Evolutionary conservation across 2,113 vertebrate genomes (phyloP).

Genomic region (Hemicordylus capensis): DNA sequence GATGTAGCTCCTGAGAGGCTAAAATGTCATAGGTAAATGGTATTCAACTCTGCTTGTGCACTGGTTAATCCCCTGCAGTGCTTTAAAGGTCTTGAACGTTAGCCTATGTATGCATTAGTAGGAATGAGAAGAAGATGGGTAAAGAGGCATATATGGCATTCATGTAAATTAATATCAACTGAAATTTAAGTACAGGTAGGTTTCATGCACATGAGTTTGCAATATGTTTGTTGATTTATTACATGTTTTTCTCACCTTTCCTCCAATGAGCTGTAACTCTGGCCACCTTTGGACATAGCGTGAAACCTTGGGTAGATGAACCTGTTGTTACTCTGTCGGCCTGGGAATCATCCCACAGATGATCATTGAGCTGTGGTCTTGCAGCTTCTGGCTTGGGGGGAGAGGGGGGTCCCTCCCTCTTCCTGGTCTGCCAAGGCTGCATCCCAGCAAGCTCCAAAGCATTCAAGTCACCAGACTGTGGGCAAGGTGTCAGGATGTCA

Average conservation of each 20-base stretch:
- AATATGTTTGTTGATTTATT: background rate
- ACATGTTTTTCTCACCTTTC: background rate
- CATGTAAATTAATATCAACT: background rate
- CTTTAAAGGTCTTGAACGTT: slow-evolving; percentile 34
- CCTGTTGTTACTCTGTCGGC: no score
- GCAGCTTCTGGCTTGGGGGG: no score
- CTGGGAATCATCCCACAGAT: no score
- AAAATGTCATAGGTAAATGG: slow-evolving; percentile 45
- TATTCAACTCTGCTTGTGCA: slow-evolving; percentile 13
- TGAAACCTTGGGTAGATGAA: no score
- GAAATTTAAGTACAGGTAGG: background rate
- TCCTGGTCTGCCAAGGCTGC: no score
- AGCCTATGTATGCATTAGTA: background rate
- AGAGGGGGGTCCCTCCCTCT: no score
- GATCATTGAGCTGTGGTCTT: no score
- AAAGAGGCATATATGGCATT: background rate
- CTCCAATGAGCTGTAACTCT: no score
- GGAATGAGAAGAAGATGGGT: background rate
- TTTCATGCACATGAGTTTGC: background rate
- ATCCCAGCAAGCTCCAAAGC: no score
- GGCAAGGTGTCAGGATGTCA: no score
- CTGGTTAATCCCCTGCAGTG: background rate
- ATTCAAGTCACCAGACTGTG: no score
- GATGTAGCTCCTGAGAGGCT: slow-evolving; percentile 32
- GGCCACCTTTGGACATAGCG: no score